phyloP scores from a whole-genome alignment of 1,140 invertebrate genomes.

The Drosophila subpulchrella region DNA sequence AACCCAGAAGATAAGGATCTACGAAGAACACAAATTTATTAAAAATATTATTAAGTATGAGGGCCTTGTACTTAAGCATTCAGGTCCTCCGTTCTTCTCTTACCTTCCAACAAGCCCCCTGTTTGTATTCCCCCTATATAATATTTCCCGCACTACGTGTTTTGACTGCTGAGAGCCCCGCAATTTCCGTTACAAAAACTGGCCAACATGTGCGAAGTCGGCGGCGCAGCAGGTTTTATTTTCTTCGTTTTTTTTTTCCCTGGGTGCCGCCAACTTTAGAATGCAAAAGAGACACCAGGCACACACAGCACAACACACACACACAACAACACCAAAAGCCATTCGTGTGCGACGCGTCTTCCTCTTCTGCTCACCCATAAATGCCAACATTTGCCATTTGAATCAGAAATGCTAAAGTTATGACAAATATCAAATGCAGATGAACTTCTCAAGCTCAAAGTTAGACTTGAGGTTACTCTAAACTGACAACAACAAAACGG shows the following conservation, averaged over 20 bases:
- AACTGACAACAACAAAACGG: neutral
- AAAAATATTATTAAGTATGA: constrained; percentile 27
- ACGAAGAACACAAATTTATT: constrained; percentile 20
- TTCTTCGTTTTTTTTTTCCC: constrained; percentile 1
- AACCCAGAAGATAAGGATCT: constrained; percentile 42
- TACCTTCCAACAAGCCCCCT: constrained; percentile 23
- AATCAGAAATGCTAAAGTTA: constrained; percentile 44
- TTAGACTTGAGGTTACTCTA: neutral
- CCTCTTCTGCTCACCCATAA: constrained; percentile 25
- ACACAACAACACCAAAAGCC: constrained; percentile 26
- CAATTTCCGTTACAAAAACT: constrained; percentile 81
- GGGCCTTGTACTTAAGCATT: constrained; percentile 15
- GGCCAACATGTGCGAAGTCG: constrained; percentile 51
- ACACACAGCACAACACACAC: constrained; percentile 2
- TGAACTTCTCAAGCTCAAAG: constrained; percentile 1
- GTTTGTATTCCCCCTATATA: neutral
- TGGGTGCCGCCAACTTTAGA: constrained; percentile 56
- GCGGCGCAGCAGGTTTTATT: constrained; percentile 48
- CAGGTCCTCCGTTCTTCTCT: constrained; percentile 7
- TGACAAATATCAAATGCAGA: constrained; percentile 39
- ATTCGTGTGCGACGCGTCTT: constrained; percentile 64
- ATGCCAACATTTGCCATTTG: constrained; percentile 77
- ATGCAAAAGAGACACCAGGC: constrained; percentile 45
- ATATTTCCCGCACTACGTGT: constrained; percentile 45
- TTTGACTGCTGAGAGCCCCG: constrained; percentile 48